Conservation (phyloP, 1,140 invertebrate genomes). For the Caenorhabditis brenneri region DNA sequence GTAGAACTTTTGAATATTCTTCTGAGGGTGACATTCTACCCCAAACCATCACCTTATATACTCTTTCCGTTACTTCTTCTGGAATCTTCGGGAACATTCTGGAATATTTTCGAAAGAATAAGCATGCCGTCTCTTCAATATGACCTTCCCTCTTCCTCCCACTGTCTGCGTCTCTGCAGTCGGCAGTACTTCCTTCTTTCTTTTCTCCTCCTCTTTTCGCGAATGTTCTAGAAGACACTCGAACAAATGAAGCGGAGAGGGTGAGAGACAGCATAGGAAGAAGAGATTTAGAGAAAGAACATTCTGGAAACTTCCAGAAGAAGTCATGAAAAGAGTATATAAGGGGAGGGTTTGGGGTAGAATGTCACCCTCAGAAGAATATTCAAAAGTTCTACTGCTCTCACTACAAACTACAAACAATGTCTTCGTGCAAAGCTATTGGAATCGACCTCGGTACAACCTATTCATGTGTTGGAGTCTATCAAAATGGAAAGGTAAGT, state of each 20-base stretch:
- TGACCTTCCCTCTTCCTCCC: not conserved
- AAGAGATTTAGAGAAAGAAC: not conserved
- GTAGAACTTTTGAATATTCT: not conserved
- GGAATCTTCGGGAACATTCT: not conserved
- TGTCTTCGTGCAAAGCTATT: conserved; percentile 77
- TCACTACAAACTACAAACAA: conserved; percentile 44
- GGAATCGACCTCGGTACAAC: conserved; percentile 98
- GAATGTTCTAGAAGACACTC: too few species aligned
- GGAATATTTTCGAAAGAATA: not conserved
- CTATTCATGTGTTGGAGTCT: conserved; percentile 80
- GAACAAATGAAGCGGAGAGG: not conserved
- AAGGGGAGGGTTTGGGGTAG: not conserved
- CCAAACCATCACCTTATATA: not conserved
- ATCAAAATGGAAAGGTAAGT: conserved; percentile 77
- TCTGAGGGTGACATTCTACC: not conserved
- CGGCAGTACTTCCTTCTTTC: not conserved
- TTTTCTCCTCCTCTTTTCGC: too few species aligned
- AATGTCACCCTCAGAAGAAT: conserved; percentile 1
- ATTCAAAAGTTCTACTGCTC: conserved; percentile 12
- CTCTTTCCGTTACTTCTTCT: not conserved
- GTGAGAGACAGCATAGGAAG: not conserved
- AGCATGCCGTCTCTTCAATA: not conserved
- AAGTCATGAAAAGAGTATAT: not conserved
- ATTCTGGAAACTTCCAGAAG: not conserved
- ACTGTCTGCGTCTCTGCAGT: not conserved